Percentiles rank a stretch among this genome's conserved stretches.
Evolutionary conservation across 2,797 vertebrate genomes (phyloP).

Genomic region (Rhinogobio ventralis): DNA sequence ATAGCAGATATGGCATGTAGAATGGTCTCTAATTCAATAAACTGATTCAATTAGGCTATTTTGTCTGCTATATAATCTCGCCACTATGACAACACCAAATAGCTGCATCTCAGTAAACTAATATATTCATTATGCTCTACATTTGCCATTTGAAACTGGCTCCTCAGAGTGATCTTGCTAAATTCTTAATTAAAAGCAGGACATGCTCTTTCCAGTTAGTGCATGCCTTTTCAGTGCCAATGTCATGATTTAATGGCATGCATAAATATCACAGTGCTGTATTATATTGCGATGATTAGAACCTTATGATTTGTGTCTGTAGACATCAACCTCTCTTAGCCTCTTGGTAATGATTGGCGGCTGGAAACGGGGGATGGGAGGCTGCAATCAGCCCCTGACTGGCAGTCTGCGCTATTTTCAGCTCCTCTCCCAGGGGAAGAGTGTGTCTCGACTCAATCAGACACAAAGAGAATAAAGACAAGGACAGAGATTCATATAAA

Average conservation of each 20-base stretch:
- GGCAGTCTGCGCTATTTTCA: constrained; percentile 48
- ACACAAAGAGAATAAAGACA: constrained; percentile 54
- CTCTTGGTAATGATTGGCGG: constrained; percentile 40
- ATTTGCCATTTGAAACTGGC: not conserved
- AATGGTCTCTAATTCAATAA: constrained; percentile 34
- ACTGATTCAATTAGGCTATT: constrained; percentile 21
- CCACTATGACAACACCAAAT: constrained; percentile 27
- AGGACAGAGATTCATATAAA: constrained; percentile 33
- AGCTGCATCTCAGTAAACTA: constrained; percentile 10
- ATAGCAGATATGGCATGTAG: constrained; percentile 23
- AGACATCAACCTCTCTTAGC: constrained; percentile 39
- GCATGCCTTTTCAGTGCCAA: not conserved
- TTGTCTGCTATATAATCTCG: not conserved
- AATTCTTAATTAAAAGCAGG: constrained; percentile 13
- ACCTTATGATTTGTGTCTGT: constrained; percentile 42
- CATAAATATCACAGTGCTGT: constrained; percentile 9
- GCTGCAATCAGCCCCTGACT: constrained; percentile 51
- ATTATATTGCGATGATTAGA: constrained; percentile 36
- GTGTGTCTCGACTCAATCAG: constrained; percentile 50
- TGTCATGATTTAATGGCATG: constrained; percentile 38
- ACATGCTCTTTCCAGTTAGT: not conserved
- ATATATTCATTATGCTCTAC: constrained; percentile 19
- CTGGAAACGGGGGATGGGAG: constrained; percentile 37
- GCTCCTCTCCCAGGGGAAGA: constrained; percentile 45
- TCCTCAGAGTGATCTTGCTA: not conserved